Percentiles rank a stretch among this genome's conserved stretches.
These are phyloP conservation scores for Drosophila atroscutellata DNA, from an alignment of 2,888 invertebrate species.

Conservation along the genomic window DNA sequence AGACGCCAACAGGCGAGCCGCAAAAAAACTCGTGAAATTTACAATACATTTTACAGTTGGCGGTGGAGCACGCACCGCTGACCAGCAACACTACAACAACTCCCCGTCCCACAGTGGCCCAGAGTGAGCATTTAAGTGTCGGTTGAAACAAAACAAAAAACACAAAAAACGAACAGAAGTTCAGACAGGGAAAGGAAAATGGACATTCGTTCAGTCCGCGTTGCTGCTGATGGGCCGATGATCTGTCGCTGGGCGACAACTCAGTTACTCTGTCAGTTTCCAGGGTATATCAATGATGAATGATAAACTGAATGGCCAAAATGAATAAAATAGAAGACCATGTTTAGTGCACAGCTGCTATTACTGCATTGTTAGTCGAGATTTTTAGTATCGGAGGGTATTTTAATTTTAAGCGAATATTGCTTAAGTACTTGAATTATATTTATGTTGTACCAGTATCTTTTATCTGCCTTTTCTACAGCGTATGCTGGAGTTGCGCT, in stretches of 20 bases:
- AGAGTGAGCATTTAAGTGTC: constrained; percentile 56
- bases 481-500: neutral
- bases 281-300: neutral
- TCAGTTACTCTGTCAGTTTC: constrained; percentile 26
- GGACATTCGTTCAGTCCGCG: constrained; percentile 37
- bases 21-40: constrained; percentile 64
- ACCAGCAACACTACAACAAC: constrained; percentile 31
- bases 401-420: neutral
- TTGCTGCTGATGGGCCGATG: constrained; percentile 69
- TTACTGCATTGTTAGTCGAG: neutral
- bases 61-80: constrained; percentile 64
- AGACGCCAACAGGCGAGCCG: constrained; percentile 29
- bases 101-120: constrained; percentile 3
- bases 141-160: constrained; percentile 25
- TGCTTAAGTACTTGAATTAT: neutral
- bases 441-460: neutral
- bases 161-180: constrained; percentile 10
- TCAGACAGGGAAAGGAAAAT: constrained; percentile 23
- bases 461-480: neutral
- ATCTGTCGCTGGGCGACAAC: constrained; percentile 54
- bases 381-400: neutral
- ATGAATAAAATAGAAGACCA: neutral
- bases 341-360: neutral
- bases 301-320: neutral
- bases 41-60: constrained; percentile 75